These are phyloP conservation scores for Temnothorax longispinosus DNA, from an alignment of 1,140 invertebrate species.

Conservation along the genomic window DNA sequence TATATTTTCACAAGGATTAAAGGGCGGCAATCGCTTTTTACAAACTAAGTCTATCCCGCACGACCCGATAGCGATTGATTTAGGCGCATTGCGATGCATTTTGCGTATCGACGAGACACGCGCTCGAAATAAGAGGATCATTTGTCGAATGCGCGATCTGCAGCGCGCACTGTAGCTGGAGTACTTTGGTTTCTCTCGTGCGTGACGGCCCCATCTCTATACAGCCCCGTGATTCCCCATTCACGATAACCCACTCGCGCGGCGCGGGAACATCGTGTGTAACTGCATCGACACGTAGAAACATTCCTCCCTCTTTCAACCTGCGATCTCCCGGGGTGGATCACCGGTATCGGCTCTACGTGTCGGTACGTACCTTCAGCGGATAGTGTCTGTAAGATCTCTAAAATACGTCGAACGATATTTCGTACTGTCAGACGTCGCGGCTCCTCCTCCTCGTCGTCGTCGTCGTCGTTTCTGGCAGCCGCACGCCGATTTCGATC, in stretches of 20 bases:
- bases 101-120: constrained; percentile 14
- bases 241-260: constrained; percentile 35
- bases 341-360: constrained; percentile 22
- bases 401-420: constrained; percentile 65
- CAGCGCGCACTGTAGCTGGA: constrained; percentile 23
- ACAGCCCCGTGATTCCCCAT: constrained; percentile 59
- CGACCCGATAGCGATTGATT: neutral
- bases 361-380: constrained; percentile 25
- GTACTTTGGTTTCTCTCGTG: constrained; percentile 40
- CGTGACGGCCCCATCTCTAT: constrained; percentile 13
- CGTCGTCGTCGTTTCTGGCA: neutral
- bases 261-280: constrained; percentile 17
- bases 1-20: neutral
- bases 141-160: constrained; percentile 60
- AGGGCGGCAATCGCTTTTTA: neutral
- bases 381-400: constrained; percentile 28
- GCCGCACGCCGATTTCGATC: constrained; percentile 42
- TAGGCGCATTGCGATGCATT: constrained; percentile 56
- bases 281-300: constrained; percentile 57
- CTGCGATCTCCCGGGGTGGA: constrained; percentile 40
- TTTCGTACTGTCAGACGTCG: constrained; percentile 55
- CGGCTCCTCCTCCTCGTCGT: constrained; percentile 8
- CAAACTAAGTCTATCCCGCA: neutral
- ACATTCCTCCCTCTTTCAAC: constrained; percentile 37
- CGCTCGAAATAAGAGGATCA: constrained; percentile 64